Evolutionary conservation across 2,797 vertebrate species (phyloP), one percentile per base, ranked within the genome.

Genomic region (Pipistrellus pygmaeus): DNA sequence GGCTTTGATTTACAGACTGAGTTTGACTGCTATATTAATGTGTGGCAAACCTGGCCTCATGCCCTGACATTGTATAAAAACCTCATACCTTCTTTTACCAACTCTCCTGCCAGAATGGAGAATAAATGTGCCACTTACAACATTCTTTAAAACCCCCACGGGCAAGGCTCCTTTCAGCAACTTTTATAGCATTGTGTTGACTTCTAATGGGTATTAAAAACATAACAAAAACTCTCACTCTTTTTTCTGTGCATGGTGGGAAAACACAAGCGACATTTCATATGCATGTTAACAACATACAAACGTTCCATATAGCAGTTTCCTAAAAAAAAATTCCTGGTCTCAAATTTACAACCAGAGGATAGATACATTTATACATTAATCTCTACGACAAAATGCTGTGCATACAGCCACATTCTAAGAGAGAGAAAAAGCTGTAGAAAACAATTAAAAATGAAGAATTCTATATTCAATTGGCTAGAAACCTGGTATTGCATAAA

Each of bases 401-500:
- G 83, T 83, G 90, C 83, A 94, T 93, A 68, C 8, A 96, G 71
- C 30, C 78, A 75, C 85, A 90, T 41, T 85, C 75, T 88, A 90
- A 78, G 77, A 53, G 44, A 12, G 23, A 93, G 96, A 96, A 96
- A 97, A 97, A 97, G 66, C 77, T 94, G 55, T 97, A 96, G 92
- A 92, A 96, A 96, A 96, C 78, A 96, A 95, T 95, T 88, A 97
- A 95, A 98, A 71, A 97, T 91, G 86, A 97, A 96, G 95, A 92
- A 55, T 8, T 93, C 20, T 76, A 88, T 97, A 94, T 76, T 95
- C 97, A 96, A 96, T 93, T 93, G 95, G 95, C 95, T 96, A 97
- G 92, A 96, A 97, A 96, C 85, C 66, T 88, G 77, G 93, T 25
- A 78, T 97, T 98, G 97, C 95, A 95, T 98, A 94, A 93, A 96